Evolutionary conservation across 2,113 vertebrate genomes (phyloP), one percentile per base, ranked within the genome.

Genomic region (Perognathus longimembris): DNA sequence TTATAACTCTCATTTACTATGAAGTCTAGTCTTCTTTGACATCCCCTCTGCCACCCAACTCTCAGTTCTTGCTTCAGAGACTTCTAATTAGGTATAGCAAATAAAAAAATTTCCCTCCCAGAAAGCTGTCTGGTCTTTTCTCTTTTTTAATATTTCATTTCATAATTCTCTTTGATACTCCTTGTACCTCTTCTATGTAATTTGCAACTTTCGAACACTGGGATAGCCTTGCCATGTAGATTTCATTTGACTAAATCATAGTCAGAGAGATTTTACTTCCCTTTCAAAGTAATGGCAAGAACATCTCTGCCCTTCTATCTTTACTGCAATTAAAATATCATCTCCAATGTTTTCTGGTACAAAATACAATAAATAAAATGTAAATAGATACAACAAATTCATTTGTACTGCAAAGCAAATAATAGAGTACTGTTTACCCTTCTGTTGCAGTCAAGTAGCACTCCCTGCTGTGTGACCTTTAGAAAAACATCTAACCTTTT

Each of bases 331-430:
- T 87, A 96, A 95, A 84, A 89, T 73, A 95, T 79, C 71, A 86
- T 84, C 67, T 64, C 38, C 14, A 45, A 28, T 80, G n/a, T 84
- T 93, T 92, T 87, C 50, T 67, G 83, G n/a, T 70, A 85, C 26
- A 80, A 94, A 87, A 89, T 63, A 36, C 61, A 94, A 88, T 89
- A 95, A 93, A 85, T 94, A 93, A 95, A 91, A 85, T 93, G 76
- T 67, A 42, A 78, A 92, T 74, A 89, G 42, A 69, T 42, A 54
- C 36, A 71, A 95, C 67, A 90, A 90, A 88, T 74, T 90, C n/a
- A 90, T 89, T 91, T 64, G 93, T 66, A 75, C 63, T 81, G 40
- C 75, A 92, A 74, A 92, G 12, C 66, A 87, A 92, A 64, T 83
- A 93, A 81, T 17, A 38, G 6, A 32, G 3, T 78, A 67, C 70